Base-by-base conservation (phyloP, 1,140 invertebrate species). In the Metaphire vulgaris region DNA sequence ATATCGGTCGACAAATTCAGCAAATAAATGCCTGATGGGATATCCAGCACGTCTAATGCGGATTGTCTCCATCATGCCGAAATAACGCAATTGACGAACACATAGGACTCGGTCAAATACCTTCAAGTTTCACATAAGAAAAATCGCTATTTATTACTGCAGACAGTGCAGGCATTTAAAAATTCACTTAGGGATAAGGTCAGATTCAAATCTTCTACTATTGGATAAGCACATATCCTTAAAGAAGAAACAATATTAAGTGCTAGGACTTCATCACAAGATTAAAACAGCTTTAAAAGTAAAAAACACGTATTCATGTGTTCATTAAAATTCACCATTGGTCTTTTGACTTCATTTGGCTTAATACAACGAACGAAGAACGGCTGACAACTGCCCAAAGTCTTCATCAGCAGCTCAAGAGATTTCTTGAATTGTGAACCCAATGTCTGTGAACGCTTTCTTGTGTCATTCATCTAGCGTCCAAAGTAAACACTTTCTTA, bases 11-110 rank as follows among this genome's bases (percentile, higher is more conserved):
- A 99, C 96, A 87, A 99, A 99, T 84, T 98, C 95, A 26, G 89
- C 89, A 85, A 99, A 99, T 16, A 33, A 92, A 85, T 99, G 96
- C 26, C 97, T 89, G 79, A 99, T 99, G 1, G 97, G 97, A 87
- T 99, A 99, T 16, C 97, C 97, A 56, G 96, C 96, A 82, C 96
- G 89, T 78, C 97, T 89, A 79, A 99, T 99, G 79, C 96, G 88
- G 79, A 99, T 99, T 0, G 97, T 99, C 87, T 99, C 97, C 96
- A 99, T 98, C 96, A 99, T 99, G 69, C 97, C 97, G 0, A 96
- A 99, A 84, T 99, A 99, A 77, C 97, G 88, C 1, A 99, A 87
- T 86, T 99, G 97, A 32, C 96, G 90, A 83, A 96, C 97, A 81
- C 97, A 98, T 2, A 99, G 86, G 56, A 93, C 93, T 75, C 97